Evolutionary conservation across 2,797 vertebrate species (phyloP), one percentile per base, ranked within the genome.

Genomic region (Characodon lateralis): DNA sequence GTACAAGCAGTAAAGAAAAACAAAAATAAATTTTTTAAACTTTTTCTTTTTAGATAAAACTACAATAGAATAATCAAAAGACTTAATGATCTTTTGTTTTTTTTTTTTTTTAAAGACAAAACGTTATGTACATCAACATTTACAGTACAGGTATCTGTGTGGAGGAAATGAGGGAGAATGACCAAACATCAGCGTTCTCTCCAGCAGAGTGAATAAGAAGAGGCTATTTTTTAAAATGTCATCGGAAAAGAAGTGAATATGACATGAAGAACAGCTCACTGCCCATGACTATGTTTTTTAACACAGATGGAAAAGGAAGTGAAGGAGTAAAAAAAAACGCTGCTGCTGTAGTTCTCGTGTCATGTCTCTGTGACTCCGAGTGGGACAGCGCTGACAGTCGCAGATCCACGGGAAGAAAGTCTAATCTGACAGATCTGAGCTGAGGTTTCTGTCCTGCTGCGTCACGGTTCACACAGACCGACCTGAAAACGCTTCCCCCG

Each of bases 111-210:
- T 92, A 94, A 93, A 69, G 91, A 93, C 90, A 91, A 89, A 94
- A 92, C 83, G 84, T 92, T 95, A 95, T 95, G 91, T 95, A 96
- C 95, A 96, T 93, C 78, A 90, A 94, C 94, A 93, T 91, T 94
- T 93, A 95, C 94, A 94, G 94, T 95, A 96, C 93, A 95, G 78
- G 84, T 89, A 87, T 89, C 79, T 86, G 81, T 90, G 80, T 76
- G 78, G 82, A 39, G 59, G 84, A 76, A 75, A 71, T 2, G 12
- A 48, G 53, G 58, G 78, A 63, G 61, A 73, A 75, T 69, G 74
- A 56, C 78, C 83, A 78, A 58, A 85, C 85, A 84, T 75, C 68
- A 18, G 84, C 79, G 46, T 76, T 84, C 59, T 88, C 83, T 79
- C 77, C 78, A 76, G 83, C 80, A 71, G 82, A 85, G 82, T 90